Evolutionary conservation across 1,140 invertebrate genomes (phyloP).

Genomic region (Papilio aristodemus): DNA sequence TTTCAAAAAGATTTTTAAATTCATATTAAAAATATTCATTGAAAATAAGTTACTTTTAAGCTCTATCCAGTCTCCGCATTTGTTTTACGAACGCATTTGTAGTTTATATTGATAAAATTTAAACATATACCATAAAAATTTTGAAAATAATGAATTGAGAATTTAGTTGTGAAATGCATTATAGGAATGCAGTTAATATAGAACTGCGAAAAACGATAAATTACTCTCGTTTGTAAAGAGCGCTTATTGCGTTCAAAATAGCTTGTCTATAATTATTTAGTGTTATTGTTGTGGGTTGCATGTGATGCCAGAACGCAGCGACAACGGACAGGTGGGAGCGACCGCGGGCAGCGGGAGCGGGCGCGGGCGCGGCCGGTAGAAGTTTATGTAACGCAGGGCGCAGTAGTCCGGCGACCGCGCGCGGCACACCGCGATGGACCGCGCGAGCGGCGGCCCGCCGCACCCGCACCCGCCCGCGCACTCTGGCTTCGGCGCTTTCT

Average conservation of each 20-base stretch:
- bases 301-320: conserved; percentile 69
- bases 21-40: no score
- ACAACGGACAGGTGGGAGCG: conserved; percentile 73
- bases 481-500: conserved; percentile 74
- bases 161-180: not conserved
- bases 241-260: conserved; percentile 62
- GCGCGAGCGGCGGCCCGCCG: conserved; percentile 60
- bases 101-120: not conserved
- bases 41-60: no score
- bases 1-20: no score
- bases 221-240: conserved; percentile 29
- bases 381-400: conserved; percentile 55
- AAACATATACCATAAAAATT: not conserved
- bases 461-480: conserved; percentile 58
- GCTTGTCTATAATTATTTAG: conserved; percentile 74
- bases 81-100: not conserved
- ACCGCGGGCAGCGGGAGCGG: conserved; percentile 43
- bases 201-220: not conserved
- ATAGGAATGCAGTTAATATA: not conserved
- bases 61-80: not conserved
- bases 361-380: conserved; percentile 41
- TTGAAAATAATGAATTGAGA: not conserved
- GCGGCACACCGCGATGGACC: conserved; percentile 66
- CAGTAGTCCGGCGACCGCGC: conserved; percentile 65
- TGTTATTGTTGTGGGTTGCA: conserved; percentile 73